Conservation (phyloP, 1,140 invertebrate species). For the Hestina assimilis region DNA sequence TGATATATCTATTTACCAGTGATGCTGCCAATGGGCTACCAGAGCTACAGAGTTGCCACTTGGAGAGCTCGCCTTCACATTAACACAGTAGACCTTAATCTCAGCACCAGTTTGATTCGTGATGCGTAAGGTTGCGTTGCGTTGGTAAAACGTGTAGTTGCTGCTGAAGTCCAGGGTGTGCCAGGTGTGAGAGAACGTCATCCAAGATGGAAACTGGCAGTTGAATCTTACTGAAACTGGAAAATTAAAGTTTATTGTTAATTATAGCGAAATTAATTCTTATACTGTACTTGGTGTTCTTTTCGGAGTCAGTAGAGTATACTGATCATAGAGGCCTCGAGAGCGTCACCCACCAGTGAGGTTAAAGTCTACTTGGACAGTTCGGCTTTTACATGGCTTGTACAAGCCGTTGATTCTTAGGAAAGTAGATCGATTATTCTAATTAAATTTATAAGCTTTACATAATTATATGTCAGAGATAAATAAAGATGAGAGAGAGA, state of each 20-base stretch:
- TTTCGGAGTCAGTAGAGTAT: too few species aligned
- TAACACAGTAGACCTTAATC: conserved; percentile 82
- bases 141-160: conserved; percentile 83
- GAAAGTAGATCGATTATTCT: too few species aligned
- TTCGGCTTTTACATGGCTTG: too few species aligned
- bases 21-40: conserved; percentile 80
- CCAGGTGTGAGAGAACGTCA: conserved; percentile 83
- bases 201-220: conserved; percentile 84
- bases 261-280: too few species aligned
- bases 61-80: conserved; percentile 79
- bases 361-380: too few species aligned
- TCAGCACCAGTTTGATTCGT: conserved; percentile 79
- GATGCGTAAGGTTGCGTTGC: conserved; percentile 82
- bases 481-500: too few species aligned
- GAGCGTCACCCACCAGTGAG: too few species aligned
- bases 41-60: conserved; percentile 78
- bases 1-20: conserved; percentile 52
- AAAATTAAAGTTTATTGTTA: conserved; percentile 28
- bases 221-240: conserved; percentile 80
- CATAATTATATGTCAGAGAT: conserved; percentile 1
- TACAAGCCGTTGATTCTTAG: too few species aligned
- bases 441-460: too few species aligned
- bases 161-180: conserved; percentile 84
- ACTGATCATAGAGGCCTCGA: too few species aligned
- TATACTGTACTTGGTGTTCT: too few species aligned